Percentiles rank a stretch among this genome's conserved stretches.
These are phyloP conservation scores for Pristionchus maxplancki DNA, from an alignment of 2,888 invertebrate genomes.

Conservation along the genomic window DNA sequence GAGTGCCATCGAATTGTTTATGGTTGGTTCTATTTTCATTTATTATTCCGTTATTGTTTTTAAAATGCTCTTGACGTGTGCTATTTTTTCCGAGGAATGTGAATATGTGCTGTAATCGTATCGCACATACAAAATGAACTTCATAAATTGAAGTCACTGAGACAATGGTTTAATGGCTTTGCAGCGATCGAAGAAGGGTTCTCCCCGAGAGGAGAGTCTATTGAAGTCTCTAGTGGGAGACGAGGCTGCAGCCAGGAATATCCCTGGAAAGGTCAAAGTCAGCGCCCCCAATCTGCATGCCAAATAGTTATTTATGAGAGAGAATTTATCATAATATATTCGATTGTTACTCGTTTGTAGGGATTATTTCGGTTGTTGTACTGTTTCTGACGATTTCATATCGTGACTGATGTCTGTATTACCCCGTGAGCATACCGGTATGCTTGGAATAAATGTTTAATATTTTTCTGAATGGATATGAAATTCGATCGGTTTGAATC, in stretches of 20 bases:
- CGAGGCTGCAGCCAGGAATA: constrained; percentile 91
- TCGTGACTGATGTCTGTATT: neutral
- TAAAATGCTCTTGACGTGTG: neutral
- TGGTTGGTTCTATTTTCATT: constrained; percentile 78
- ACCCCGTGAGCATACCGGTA: neutral
- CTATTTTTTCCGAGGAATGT: no score
- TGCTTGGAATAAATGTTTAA: neutral
- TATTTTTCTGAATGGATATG: neutral
- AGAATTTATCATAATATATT: constrained; percentile 20
- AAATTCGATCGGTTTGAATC: constrained; percentile 28
- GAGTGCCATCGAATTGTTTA: constrained; percentile 91
- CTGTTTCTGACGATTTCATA: constrained; percentile 1
- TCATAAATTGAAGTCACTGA: no score
- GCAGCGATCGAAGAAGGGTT: constrained; percentile 84
- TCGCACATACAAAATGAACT: no score
- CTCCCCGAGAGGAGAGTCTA: constrained; percentile 89
- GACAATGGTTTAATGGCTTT: constrained; percentile 51
- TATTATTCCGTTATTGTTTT: neutral
- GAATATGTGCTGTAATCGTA: no score
- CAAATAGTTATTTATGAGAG: constrained; percentile 55
- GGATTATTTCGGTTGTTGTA: constrained; percentile 17
- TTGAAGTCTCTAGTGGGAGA: constrained; percentile 93
- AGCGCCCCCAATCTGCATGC: constrained; percentile 84
- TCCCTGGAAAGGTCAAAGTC: constrained; percentile 96
- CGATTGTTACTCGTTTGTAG: constrained; percentile 1